Percentiles rank a stretch among this genome's conserved stretches.
These are phyloP conservation scores for Nasua narica DNA, from an alignment of 2,797 vertebrate species.

Conservation along the genomic window DNA sequence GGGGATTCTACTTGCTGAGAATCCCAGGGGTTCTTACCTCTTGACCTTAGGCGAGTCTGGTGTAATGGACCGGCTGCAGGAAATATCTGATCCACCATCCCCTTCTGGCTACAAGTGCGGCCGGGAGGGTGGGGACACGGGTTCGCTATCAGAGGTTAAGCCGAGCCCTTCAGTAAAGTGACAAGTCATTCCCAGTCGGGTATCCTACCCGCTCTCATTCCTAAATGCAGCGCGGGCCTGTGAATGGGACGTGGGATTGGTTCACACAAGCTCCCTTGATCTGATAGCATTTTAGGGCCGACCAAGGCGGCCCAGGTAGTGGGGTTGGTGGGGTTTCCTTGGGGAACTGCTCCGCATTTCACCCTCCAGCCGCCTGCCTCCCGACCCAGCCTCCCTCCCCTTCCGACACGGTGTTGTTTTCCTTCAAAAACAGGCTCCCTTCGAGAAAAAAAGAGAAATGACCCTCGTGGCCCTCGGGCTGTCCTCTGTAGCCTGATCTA, in stretches of 20 bases:
- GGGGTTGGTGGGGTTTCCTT: constrained; percentile 53
- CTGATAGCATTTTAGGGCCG: constrained; percentile 69
- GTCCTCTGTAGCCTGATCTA: constrained; percentile 31
- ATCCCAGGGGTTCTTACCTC: constrained; percentile 40
- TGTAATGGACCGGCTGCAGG: constrained; percentile 66
- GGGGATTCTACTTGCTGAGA: constrained; percentile 65
- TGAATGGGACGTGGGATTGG: constrained; percentile 76
- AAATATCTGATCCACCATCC: constrained; percentile 70
- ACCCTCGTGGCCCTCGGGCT: background rate
- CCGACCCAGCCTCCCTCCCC: background rate
- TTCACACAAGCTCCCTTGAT: constrained; percentile 69
- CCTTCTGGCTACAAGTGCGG: constrained; percentile 44
- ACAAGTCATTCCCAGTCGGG: constrained; percentile 39
- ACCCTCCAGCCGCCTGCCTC: background rate
- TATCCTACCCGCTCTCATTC: constrained; percentile 55
- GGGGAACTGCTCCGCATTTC: background rate
- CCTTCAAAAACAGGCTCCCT: background rate
- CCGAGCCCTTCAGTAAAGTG: constrained; percentile 43
- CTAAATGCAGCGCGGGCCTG: constrained; percentile 52
- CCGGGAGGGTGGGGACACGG: constrained; percentile 68
- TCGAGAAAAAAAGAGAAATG: background rate
- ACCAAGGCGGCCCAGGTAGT: constrained; percentile 58
- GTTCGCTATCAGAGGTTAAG: constrained; percentile 39
- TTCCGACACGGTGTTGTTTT: constrained; percentile 28
- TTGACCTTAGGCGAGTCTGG: constrained; percentile 64